Conservation (phyloP, 2,888 invertebrate genomes). For the Nesidiocoris tenuis region DNA sequence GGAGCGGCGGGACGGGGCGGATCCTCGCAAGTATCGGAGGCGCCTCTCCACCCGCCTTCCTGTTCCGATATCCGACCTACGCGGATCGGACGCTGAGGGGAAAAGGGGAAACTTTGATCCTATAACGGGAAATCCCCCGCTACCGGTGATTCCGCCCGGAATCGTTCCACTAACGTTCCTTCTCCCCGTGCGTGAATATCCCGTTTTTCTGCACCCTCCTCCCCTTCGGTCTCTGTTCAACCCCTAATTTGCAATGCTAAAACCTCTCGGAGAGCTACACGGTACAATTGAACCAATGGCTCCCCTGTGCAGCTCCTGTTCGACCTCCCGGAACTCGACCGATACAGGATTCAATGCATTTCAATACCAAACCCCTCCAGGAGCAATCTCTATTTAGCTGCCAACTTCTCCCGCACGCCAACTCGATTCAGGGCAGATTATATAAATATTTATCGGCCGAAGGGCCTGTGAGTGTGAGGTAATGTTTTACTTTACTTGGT, state of each 20-base stretch:
- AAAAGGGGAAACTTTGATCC: constrained; percentile 32
- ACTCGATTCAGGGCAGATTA: constrained; percentile 39
- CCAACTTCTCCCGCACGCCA: constrained; percentile 36
- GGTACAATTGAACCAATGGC: constrained; percentile 43
- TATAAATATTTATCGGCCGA: constrained; percentile 35
- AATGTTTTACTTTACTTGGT: constrained; percentile 39
- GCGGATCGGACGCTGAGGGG: no score
- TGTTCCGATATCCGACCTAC: no score
- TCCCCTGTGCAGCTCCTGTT: constrained; percentile 32
- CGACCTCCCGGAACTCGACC: constrained; percentile 22
- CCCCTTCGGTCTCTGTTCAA: constrained; percentile 1
- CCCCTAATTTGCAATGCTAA: constrained; percentile 47
- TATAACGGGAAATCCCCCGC: constrained; percentile 34
- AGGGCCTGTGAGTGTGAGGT: constrained; percentile 11
- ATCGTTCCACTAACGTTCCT: constrained; percentile 41
- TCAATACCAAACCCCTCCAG: constrained; percentile 42
- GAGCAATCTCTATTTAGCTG: constrained; percentile 43
- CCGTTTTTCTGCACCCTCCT: constrained; percentile 16
- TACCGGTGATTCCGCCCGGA: constrained; percentile 41
- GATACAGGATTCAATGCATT: constrained; percentile 48
- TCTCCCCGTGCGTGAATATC: constrained; percentile 22
- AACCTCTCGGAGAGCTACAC: constrained; percentile 36
- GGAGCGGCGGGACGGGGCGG: no score
- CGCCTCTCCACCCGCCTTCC: no score
- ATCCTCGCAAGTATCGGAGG: no score